Conservation (phyloP, 1,140 invertebrate species). For the Littorina saxatilis region DNA sequence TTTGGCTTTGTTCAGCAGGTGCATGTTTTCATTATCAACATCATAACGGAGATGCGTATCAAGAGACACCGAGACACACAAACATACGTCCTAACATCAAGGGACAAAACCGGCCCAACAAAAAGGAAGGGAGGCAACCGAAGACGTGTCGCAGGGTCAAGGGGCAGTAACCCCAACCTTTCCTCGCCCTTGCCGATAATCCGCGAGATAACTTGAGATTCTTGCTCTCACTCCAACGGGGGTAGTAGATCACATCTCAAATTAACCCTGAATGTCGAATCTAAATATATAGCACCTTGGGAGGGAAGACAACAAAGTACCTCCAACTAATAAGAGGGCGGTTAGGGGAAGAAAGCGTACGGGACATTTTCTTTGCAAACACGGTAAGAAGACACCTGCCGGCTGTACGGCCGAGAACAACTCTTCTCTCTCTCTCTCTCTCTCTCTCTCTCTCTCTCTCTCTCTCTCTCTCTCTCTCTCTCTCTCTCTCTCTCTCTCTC, state of each 20-base stretch:
- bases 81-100: not conserved
- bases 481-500: constrained; percentile 2
- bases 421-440: not conserved
- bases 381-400: not conserved
- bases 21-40: not conserved
- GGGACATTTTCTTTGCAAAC: constrained; percentile 5
- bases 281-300: constrained; percentile 13
- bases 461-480: too few relatives aligned
- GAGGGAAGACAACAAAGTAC: constrained; percentile 17
- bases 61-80: not conserved
- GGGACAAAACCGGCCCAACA: not conserved
- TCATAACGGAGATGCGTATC: not conserved
- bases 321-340: constrained; percentile 34
- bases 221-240: not conserved
- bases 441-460: too few relatives aligned
- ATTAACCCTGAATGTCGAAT: constrained; percentile 27
- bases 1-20: not conserved
- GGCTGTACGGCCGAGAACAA: too few relatives aligned
- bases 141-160: not conserved
- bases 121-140: not conserved
- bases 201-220: not conserved
- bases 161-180: not conserved
- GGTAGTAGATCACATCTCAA: constrained; percentile 7
- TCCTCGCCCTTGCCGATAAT: not conserved
- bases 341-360: not conserved